A percentile compares a stretch with the other conserved stretches of the same genome.
phyloP scores from a whole-genome alignment of 1,140 invertebrate genomes.

The Procambarus virginalis region DNA sequence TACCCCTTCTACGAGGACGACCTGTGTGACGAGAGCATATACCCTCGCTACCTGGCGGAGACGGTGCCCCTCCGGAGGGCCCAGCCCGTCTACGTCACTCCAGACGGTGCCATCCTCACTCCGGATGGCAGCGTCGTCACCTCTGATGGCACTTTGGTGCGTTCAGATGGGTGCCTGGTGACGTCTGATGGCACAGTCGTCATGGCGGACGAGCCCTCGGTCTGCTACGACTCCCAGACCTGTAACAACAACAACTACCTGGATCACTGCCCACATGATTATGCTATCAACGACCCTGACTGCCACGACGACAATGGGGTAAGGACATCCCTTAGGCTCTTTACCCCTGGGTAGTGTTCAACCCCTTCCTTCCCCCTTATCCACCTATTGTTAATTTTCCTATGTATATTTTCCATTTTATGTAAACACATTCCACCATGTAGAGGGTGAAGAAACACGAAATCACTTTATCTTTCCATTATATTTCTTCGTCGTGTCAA shows the following conservation, averaged over 20 bases:
- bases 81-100: constrained; percentile 49
- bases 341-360: too few relatives aligned
- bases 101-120: constrained; percentile 43
- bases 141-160: constrained; percentile 42
- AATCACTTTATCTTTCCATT: too few relatives aligned
- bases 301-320: constrained; percentile 46
- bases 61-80: constrained; percentile 12
- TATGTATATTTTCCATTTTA: too few relatives aligned
- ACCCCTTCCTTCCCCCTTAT: too few relatives aligned
- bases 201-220: neutral
- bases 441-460: too few relatives aligned
- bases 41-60: neutral
- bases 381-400: too few relatives aligned
- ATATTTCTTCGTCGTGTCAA: too few relatives aligned
- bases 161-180: constrained; percentile 43
- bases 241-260: constrained; percentile 47
- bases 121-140: constrained; percentile 53
- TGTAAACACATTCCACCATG: too few relatives aligned
- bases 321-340: neutral
- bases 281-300: neutral
- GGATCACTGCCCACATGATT: neutral
- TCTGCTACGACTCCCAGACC: neutral
- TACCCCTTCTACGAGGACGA: constrained; percentile 16
- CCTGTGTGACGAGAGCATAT: neutral
- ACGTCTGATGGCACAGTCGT: constrained; percentile 35